Evolutionary conservation across 2,113 vertebrate species (phyloP).

Genomic region (Mus spicilegus): DNA sequence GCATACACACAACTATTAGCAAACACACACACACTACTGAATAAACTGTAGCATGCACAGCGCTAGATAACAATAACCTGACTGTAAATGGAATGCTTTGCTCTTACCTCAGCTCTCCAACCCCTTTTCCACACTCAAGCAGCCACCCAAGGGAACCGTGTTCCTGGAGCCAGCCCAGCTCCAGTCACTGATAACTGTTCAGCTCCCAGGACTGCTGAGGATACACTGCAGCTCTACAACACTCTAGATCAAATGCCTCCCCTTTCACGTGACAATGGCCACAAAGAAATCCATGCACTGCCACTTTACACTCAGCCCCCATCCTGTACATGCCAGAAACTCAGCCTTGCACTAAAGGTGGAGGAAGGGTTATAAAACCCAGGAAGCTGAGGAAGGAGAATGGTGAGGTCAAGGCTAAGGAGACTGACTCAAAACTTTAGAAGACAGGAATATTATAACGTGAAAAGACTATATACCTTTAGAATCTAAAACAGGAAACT

Average conservation of each 20-base stretch:
- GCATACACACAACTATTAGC: background rate
- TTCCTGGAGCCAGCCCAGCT: background rate
- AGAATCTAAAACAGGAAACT: slow-evolving; percentile 35
- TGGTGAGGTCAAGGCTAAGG: background rate
- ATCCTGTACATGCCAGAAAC: background rate
- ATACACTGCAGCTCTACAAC: background rate
- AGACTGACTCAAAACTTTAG: background rate
- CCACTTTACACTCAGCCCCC: background rate
- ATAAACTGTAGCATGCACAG: background rate
- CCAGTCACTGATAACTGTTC: background rate
- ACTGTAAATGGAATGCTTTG: background rate
- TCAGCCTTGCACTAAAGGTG: background rate
- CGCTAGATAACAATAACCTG: background rate
- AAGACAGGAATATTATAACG: background rate
- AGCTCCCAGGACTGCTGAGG: background rate
- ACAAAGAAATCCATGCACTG: background rate
- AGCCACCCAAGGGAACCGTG: background rate
- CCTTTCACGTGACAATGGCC: background rate
- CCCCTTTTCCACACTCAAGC: background rate
- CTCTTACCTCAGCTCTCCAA: background rate
- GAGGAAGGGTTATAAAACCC: background rate
- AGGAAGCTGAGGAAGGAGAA: background rate
- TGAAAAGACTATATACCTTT: background rate
- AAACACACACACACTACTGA: background rate
- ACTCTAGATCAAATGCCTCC: background rate